phyloP scores from a whole-genome alignment of 2,113 vertebrate genomes.

The Protobothrops flavoviridis region DNA sequence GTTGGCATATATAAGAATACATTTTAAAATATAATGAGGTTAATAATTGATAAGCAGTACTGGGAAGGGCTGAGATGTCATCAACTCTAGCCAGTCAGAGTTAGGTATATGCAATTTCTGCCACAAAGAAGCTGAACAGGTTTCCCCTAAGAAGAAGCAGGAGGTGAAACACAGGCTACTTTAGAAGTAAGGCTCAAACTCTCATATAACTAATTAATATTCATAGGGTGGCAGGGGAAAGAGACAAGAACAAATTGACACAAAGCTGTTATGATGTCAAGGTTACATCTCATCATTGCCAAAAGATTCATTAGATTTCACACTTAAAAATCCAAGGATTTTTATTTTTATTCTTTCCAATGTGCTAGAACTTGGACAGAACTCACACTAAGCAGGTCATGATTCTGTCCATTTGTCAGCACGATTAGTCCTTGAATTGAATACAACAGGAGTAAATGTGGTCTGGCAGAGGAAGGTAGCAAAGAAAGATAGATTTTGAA shows the following conservation, averaged over 20 bases:
- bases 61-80: not conserved
- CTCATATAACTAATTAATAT: not conserved
- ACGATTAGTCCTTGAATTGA: not conserved
- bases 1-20: not conserved
- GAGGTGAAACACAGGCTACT: not conserved
- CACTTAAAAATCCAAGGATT: not conserved
- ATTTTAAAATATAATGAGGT: not conserved
- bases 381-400: not conserved
- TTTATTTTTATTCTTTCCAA: not conserved
- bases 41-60: not conserved
- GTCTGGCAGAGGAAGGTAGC: not conserved
- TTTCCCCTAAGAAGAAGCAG: not conserved
- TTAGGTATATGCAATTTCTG: not conserved
- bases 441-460: not conserved
- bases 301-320: not conserved
- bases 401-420: not conserved
- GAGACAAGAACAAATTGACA: not conserved
- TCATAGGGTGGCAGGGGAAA: not conserved
- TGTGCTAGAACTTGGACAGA: not conserved
- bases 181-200: not conserved
- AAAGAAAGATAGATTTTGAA: not conserved
- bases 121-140: not conserved
- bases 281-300: not conserved
- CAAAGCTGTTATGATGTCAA: not conserved
- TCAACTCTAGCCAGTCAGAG: not conserved